Conservation (phyloP, 2,113 vertebrate species). For the Bambusicola thoracicus region DNA sequence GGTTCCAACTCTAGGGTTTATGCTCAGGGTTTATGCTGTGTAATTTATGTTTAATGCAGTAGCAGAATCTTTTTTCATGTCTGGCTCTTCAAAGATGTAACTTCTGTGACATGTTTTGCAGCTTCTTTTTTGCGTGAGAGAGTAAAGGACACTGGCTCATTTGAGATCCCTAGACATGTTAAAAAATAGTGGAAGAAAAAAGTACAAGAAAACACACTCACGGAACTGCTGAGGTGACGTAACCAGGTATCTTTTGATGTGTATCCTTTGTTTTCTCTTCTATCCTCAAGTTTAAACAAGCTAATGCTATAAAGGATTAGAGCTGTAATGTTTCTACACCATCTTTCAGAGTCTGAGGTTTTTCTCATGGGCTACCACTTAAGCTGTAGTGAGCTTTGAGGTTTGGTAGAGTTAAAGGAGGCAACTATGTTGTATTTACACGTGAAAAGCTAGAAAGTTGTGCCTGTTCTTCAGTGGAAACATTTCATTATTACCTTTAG, state of each 20-base stretch:
- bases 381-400: neutral
- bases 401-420: neutral
- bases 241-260: conserved; percentile 1
- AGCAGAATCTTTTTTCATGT: conserved; percentile 47
- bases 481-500: neutral
- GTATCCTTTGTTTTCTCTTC: conserved; percentile 9
- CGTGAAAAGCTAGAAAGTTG: neutral
- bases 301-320: conserved; percentile 15
- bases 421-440: neutral
- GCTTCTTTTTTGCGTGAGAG: neutral
- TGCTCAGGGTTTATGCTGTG: conserved; percentile 40
- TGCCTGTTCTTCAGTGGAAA: neutral
- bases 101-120: conserved; percentile 37
- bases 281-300: conserved; percentile 3
- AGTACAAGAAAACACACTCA: neutral
- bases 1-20: conserved; percentile 59
- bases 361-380: conserved; percentile 14
- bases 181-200: neutral
- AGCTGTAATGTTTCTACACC: neutral
- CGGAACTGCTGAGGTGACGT: neutral
- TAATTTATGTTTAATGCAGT: conserved; percentile 54
- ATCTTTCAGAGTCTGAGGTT: neutral
- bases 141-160: conserved; percentile 41
- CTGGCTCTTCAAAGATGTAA: conserved; percentile 59
- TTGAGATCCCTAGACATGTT: conserved; percentile 4